phyloP scores from a whole-genome alignment of 2,797 vertebrate species.

The Gila robusta region DNA sequence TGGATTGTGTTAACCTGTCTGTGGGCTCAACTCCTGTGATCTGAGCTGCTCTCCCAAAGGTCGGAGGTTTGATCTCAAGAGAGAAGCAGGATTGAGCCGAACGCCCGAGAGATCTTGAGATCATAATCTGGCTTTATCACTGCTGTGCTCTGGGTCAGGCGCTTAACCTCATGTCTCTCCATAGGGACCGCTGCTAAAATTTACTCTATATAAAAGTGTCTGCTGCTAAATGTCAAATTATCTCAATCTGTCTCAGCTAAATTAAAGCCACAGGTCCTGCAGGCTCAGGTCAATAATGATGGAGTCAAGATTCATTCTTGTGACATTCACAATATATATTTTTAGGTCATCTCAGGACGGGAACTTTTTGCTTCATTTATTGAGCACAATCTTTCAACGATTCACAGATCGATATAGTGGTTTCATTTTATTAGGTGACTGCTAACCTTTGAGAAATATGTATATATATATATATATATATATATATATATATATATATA shows the following conservation, averaged over 20 bases:
- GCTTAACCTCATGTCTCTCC: background rate
- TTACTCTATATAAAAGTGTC: conserved; percentile 24
- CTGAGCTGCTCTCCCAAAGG: background rate
- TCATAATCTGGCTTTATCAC: conserved; percentile 32
- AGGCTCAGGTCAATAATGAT: conserved; percentile 4
- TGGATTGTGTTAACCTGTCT: background rate
- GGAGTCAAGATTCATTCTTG: background rate
- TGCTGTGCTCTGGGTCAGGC: conserved; percentile 3
- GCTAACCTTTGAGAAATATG: background rate
- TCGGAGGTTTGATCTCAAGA: conserved; percentile 16
- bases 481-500: background rate
- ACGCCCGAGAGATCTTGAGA: background rate
- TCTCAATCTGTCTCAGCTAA: conserved; percentile 12
- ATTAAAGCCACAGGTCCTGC: conserved; percentile 28
- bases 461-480: background rate
- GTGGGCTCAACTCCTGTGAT: background rate
- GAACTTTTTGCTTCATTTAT: background rate
- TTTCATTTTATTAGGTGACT: background rate
- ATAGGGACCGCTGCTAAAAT: background rate
- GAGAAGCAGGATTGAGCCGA: background rate
- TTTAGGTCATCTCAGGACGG: conserved; percentile 5
- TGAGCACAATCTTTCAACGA: background rate
- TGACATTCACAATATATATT: background rate
- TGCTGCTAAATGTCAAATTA: conserved; percentile 28
- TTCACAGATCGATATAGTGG: background rate